phyloP scores from a whole-genome alignment of 2,888 invertebrate species.

The Molorchus minor region DNA sequence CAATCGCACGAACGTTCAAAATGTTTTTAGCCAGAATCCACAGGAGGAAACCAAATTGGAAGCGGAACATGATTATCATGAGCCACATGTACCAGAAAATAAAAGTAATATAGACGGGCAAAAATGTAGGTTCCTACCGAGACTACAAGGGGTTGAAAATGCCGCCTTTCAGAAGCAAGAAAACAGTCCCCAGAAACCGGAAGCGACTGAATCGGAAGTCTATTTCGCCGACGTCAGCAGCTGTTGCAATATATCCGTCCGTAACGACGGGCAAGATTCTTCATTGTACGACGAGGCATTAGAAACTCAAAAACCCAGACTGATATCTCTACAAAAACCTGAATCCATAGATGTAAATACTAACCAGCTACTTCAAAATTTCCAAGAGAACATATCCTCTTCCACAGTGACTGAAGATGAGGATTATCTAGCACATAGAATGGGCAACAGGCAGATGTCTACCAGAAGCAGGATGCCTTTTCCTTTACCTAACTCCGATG shows the following conservation, averaged over 20 bases:
- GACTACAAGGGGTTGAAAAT: constrained; percentile 79
- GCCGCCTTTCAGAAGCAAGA: constrained; percentile 80
- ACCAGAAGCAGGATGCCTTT: constrained; percentile 69
- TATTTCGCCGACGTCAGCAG: constrained; percentile 89
- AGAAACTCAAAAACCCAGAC: constrained; percentile 58
- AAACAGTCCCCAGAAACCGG: constrained; percentile 65
- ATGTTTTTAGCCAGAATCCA: constrained; percentile 53
- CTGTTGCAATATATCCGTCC: constrained; percentile 79
- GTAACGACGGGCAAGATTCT: constrained; percentile 67
- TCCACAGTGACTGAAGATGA: constrained; percentile 63
- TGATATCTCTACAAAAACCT: constrained; percentile 62
- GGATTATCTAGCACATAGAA: constrained; percentile 68
- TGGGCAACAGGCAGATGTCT: constrained; percentile 68
- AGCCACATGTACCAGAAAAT: constrained; percentile 47
- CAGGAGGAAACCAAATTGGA: constrained; percentile 48
- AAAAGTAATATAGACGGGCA: constrained; percentile 47
- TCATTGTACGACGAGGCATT: constrained; percentile 68
- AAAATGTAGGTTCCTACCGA: constrained; percentile 57
- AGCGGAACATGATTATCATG: constrained; percentile 61
- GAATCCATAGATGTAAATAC: constrained; percentile 53
- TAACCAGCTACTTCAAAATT: constrained; percentile 52
- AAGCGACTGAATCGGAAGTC: constrained; percentile 81
- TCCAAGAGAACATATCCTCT: constrained; percentile 54
- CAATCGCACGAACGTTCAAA: constrained; percentile 63
- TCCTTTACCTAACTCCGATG: constrained; percentile 63